A percentile compares a stretch with the other conserved stretches of the same genome.
Evolutionary conservation across 2,888 invertebrate species (phyloP).

Genomic region (Drosophila colorata): DNA sequence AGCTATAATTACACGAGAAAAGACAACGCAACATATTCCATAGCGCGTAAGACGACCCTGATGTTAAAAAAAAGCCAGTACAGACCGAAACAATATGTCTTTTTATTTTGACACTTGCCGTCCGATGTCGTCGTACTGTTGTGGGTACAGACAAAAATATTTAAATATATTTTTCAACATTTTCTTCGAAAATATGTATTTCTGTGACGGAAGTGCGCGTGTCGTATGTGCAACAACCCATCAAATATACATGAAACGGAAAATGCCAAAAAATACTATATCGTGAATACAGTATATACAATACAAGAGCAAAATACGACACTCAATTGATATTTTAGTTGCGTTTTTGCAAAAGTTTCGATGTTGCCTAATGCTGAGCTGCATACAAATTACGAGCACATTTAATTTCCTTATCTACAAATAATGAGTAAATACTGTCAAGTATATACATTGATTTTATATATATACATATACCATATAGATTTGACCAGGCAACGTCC

Average conservation of each 20-base stretch:
- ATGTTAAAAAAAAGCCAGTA: constrained; percentile 56
- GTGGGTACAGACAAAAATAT: constrained; percentile 15
- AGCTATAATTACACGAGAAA: constrained; percentile 51
- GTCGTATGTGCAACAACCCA: constrained; percentile 47
- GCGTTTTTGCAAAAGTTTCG: constrained; percentile 59
- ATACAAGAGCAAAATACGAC: constrained; percentile 23
- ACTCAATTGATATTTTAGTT: constrained; percentile 60
- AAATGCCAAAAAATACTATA: constrained; percentile 16
- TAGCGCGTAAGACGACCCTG: constrained; percentile 63
- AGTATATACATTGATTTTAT: constrained; percentile 23
- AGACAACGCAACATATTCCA: constrained; percentile 5
- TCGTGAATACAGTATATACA: constrained; percentile 9
- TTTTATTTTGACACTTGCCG: constrained; percentile 58
- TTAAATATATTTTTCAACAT: constrained; percentile 43
- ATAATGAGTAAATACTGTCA: constrained; percentile 30
- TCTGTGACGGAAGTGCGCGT: constrained; percentile 71
- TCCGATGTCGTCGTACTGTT: constrained; percentile 47
- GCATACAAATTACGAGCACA: constrained; percentile 46
- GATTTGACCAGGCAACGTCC: constrained; percentile 34
- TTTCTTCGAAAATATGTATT: constrained; percentile 53
- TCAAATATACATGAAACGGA: constrained; percentile 20
- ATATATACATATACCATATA: constrained; percentile 8
- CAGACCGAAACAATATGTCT: constrained; percentile 62
- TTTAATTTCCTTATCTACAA: constrained; percentile 57
- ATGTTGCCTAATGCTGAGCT: constrained; percentile 51